Evolutionary conservation across 2,797 vertebrate genomes (phyloP).

Genomic region (Leucoraja ocellata): DNA sequence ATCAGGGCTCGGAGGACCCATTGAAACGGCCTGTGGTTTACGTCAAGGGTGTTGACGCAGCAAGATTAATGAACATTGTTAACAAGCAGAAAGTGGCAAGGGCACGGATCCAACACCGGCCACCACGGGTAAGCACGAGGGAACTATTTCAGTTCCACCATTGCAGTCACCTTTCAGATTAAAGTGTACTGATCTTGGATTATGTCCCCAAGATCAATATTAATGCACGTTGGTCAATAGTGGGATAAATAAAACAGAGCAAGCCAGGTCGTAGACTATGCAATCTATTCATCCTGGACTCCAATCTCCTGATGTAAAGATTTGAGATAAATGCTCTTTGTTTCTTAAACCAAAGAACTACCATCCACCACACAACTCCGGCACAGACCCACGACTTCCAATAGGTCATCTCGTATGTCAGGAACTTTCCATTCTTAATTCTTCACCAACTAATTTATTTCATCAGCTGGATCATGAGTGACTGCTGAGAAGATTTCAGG

Average conservation of each 20-base stretch:
- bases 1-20: slow-evolving; percentile 86
- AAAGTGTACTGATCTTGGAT: neutral
- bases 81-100: slow-evolving; percentile 98
- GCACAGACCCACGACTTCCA: neutral
- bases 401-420: neutral
- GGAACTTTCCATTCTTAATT: too few species aligned
- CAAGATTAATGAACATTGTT: slow-evolving; percentile 97
- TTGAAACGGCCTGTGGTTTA: slow-evolving; percentile 96
- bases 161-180: neutral
- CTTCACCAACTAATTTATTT: too few species aligned
- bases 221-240: neutral
- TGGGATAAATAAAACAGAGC: too few species aligned
- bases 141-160: neutral
- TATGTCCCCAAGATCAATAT: neutral
- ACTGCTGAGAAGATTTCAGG: neutral
- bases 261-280: neutral
- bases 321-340: neutral
- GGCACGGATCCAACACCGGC: slow-evolving; percentile 89
- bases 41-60: slow-evolving; percentile 89
- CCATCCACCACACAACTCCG: neutral
- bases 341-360: neutral
- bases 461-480: neutral
- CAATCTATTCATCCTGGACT: neutral
- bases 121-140: slow-evolving; percentile 74
- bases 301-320: neutral